Evolutionary conservation across 1,140 invertebrate species (phyloP).

Genomic region (Anastrepha ludens): DNA sequence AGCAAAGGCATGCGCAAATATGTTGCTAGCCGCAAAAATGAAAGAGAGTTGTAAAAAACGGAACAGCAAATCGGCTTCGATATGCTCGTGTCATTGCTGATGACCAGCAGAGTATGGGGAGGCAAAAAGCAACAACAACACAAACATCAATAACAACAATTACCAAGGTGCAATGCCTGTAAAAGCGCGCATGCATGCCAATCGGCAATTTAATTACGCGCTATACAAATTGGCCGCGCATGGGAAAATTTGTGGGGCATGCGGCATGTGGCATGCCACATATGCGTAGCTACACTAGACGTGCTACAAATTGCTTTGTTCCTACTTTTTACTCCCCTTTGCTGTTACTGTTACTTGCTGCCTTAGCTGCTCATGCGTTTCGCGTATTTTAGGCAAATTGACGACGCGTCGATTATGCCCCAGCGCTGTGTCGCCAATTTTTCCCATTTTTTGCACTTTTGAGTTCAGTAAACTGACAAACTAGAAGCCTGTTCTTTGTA

Average conservation of each 20-base stretch:
- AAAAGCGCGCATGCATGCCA: constrained; percentile 34
- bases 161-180: not conserved
- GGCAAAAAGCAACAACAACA: not conserved
- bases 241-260: constrained; percentile 45
- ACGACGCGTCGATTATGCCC: not conserved
- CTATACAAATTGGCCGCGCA: constrained; percentile 47
- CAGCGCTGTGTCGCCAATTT: not conserved
- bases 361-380: not conserved
- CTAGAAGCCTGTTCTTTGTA: not conserved
- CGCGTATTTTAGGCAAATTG: constrained; percentile 47
- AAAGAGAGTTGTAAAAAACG: constrained; percentile 21
- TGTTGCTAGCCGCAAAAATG: not conserved
- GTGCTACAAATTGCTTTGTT: constrained; percentile 37
- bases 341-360: not conserved
- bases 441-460: not conserved
- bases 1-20: not conserved
- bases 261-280: constrained; percentile 46
- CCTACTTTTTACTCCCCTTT: not conserved
- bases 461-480: not conserved
- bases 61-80: not conserved
- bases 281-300: constrained; percentile 49
- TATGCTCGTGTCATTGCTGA: constrained; percentile 41
- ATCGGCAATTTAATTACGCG: constrained; percentile 49
- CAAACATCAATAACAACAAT: not conserved
- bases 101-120: not conserved